Base-by-base conservation (phyloP, 2,797 vertebrate species). In the Ctenopoma multispine region DNA sequence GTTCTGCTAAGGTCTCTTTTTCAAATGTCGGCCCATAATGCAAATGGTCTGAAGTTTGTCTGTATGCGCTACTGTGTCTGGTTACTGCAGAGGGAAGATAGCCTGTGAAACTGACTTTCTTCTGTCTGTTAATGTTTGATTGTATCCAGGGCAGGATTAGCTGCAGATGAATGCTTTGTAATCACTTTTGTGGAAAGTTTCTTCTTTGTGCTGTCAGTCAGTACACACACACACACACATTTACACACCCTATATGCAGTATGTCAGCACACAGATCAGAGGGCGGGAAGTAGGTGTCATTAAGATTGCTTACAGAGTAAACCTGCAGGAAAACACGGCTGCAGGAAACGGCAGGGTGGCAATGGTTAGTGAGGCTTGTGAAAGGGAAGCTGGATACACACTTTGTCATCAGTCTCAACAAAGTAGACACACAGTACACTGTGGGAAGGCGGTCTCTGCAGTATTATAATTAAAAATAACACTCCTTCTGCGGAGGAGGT, bases 401-500 rank as follows among this genome's bases (percentile, higher is more conserved):
- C 73, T 61, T 76, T 29, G 61, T 87, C 75, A 79, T 70, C 63
- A 82, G 69, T 63, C 36, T 64, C 10, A 29, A 56, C 77, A 65
- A 63, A 29, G 40, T 53, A 72, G 65, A 62, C 63, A 81, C 69
- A 74, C 1, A 21, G 17, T 17, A 2, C 3, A 6, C 54, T 24
- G 60, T 53, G 53, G 65, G 29, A 1, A 43, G 75, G 82, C 86
- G 73, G 69, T 49, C 65, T 80, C 82, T 81, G 87, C 90, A 83
- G 41, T 61, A 70, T 83, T 56, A 27, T 54, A 80, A 89, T 91
- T 87, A 87, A 87, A 79, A 69, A 90, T 70, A 92, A 90, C 90
- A 86, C 27, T 71, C 69, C 87, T 66, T 64, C 50, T 31, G 64
- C 40, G 71, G 71, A 72, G 67, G 46, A 9, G 44, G 18, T 20